Base-by-base conservation (phyloP, 2,888 invertebrate genomes). In the Troides aeacus region DNA sequence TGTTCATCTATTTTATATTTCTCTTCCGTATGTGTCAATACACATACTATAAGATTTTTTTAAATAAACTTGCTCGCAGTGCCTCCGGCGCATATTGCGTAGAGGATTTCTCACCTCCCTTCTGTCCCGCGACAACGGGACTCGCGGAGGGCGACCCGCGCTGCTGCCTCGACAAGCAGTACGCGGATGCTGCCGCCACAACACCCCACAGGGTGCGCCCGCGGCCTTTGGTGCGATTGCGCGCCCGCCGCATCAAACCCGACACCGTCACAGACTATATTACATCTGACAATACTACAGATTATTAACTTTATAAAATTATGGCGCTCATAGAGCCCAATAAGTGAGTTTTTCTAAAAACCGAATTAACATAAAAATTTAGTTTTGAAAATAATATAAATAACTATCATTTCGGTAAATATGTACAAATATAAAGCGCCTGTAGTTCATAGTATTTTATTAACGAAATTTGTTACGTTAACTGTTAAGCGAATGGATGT, bases 41-140 rank as follows among this genome's bases (percentile, higher is more conserved):
- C 21, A 21, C 21, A 21, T 21, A 21, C 21, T 21, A 21, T 21
- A 6, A 10, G 10, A 39, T 39, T 39, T 39, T 7, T 39, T 39
- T 10, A 39, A 4, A 10, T 7, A 23, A 6, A 36, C 39, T 36
- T 39, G n/a, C 62, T 71, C 81, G 66, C 79, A 95, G 95, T 2
- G 94, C 95, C 6, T 90, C 93, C 24, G 96, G 96, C 1, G 95
- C 96, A 0, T 96, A 95, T 81, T 96, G 96, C 78, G 82, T 95
- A 12, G 94, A 94, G 71, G 94, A 94, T 74, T 90, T 90, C 73
- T 85, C 93, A 62, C 94, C 95, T 1, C 96, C 96, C 0, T 97
- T 95, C 87, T 97, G 96, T 79, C 96, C 96, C 0, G 87, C 87
- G 84, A 75, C 89, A 84, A 74, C 94, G 0, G 96, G 94, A 74